Base-by-base conservation (phyloP, 2,888 invertebrate species). In the Lissocephala sabroskyi region DNA sequence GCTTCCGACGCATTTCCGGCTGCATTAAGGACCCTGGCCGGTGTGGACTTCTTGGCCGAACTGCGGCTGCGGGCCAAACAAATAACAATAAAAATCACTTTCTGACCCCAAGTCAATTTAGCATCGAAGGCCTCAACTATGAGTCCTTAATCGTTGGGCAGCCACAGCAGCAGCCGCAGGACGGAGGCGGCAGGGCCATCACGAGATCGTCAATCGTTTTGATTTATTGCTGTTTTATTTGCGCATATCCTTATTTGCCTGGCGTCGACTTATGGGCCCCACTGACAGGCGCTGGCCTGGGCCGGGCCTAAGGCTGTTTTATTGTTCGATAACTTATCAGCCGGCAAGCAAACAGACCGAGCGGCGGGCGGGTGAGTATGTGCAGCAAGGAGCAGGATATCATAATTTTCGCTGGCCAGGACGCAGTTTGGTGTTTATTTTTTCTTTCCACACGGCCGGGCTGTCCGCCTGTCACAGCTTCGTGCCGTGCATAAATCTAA, bases 291-390 rank as follows among this genome's bases (percentile, higher is more conserved):
- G 26, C n/a, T 40, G 19, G n/a, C n/a, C 56, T 37, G 49, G 26
- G 19, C 14, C 35, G 16, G 41, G 47, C 62, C 62, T 52, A 56
- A 62, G 71, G 77, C 66, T 64, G 70, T 57, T 71, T 78, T 71
- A 73, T 78, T 71, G 76, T 75, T 75, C 76, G 73, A 78, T 74
- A 78, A 64, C 56, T 73, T 78, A 73, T 68, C 73, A 65, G 64
- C 49, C 52, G 52, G n/a, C 10, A 19, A 17, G 10, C 30, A 18
- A 7, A 30, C 10, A 17, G 10, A 30, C 19, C 13, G 18, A 36
- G 10, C 14, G 13, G 30, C 30, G 30, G 11, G 13, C 30, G 13
- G 6, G 30, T n/a, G n/a, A n/a, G n/a, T n/a, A n/a, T n/a, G n/a
- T n/a, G n/a, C n/a, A n/a, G n/a, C n/a, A n/a, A n/a, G n/a, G n/a